phyloP scores from a whole-genome alignment of 2,113 vertebrate genomes.

The Myodes glareolus region DNA sequence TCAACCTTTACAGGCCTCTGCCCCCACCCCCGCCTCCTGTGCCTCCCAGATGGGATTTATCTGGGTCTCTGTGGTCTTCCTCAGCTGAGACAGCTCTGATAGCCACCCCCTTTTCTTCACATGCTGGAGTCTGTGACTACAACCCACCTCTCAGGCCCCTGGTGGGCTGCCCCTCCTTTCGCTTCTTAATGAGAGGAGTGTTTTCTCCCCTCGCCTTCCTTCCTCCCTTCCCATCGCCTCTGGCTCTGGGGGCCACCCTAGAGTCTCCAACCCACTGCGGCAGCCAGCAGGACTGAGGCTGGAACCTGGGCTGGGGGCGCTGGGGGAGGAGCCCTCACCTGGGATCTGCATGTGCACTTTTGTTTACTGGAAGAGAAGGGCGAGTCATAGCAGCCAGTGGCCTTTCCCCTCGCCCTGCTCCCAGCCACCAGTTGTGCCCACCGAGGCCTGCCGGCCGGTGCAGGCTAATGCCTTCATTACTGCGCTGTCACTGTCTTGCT shows the following conservation, averaged over 20 bases:
- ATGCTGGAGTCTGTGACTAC: background rate
- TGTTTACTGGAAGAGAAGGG: conserved; percentile 43
- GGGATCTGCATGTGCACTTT: conserved; percentile 66
- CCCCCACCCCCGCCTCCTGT: background rate
- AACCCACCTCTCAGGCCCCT: background rate
- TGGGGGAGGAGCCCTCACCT: background rate
- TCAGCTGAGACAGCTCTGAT: background rate
- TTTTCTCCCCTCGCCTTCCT: conserved; percentile 14
- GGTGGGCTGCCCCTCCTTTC: background rate
- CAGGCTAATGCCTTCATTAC: background rate
- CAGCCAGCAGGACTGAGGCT: background rate
- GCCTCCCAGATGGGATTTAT: conserved; percentile 25
- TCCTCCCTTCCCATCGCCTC: background rate
- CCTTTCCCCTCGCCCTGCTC: background rate
- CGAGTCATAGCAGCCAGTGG: background rate
- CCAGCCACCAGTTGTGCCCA: background rate
- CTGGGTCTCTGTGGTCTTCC: conserved; percentile 26
- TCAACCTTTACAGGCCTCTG: background rate
- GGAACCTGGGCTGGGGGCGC: background rate
- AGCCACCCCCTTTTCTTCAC: background rate
- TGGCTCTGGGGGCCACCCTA: background rate
- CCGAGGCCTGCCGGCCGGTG: conserved; percentile 2
- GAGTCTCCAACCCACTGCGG: background rate
- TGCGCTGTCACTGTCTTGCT: conserved; percentile 13
- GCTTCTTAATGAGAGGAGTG: background rate